Evolutionary conservation across 2,113 vertebrate genomes (phyloP), one percentile per base, ranked within the genome.

Genomic region (Percina caprodes): DNA sequence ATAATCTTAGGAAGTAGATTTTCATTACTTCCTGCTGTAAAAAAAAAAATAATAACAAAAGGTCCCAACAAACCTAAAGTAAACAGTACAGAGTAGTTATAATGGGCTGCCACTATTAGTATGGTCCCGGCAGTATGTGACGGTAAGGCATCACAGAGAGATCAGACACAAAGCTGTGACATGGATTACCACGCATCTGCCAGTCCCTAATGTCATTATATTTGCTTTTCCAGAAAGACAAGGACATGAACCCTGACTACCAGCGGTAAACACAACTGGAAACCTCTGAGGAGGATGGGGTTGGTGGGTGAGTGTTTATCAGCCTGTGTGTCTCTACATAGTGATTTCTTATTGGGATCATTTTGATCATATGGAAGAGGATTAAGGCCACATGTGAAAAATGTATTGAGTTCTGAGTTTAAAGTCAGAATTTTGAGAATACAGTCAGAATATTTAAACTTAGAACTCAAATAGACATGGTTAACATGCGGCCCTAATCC

Each of bases 161-260:
- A 74, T n/a, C 6, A 45, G 67, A 63, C 56, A 54, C 55, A 14
- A 26, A 68, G 69, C 74, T 67, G 49, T 66, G 49, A 70, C 69
- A 51, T 51, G 46, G 12, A 73, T 80, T 71, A 59, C 3, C 13
- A 30, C 9, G 1, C 54, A 52, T 39, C 10, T 39, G 9, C 10
- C 39, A 39, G 10, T n/a, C 59, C 83, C 68, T 42, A 52, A 55
- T 49, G 42, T 60, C 61, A 59, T 74, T 62, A 24, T 39, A 21
- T 77, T 74, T 65, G 62, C 42, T 65, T 75, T 84, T 69, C 46
- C 61, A 21, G 24, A 73, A 19, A 69, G 59, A 54, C 73, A 65
- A 1, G 35, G 15, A 69, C 16, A 19, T 45, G 11, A 68, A n/a
- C 19, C 23, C 35, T 54, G 72, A 58, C 35, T 12, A 12, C 35